Percentiles rank a stretch among this genome's conserved stretches.
These are phyloP conservation scores for Brachyopa scutellaris DNA, from an alignment of 2,888 invertebrate species.

Conservation along the genomic window DNA sequence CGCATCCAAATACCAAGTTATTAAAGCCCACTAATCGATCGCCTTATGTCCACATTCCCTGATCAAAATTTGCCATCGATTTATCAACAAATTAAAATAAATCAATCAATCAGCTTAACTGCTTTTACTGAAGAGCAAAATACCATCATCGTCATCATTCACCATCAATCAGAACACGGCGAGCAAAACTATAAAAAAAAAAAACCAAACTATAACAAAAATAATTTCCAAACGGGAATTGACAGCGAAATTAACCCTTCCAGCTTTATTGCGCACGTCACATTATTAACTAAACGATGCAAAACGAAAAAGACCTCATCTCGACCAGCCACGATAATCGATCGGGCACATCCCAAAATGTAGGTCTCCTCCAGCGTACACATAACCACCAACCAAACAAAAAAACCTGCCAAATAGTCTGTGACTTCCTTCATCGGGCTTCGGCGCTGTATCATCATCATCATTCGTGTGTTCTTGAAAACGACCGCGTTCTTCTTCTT, in stretches of 20 bases:
- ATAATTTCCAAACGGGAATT: constrained; percentile 39
- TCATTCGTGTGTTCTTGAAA: constrained; percentile 17
- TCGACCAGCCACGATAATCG: constrained; percentile 13
- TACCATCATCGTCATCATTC: background rate
- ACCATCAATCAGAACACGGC: constrained; percentile 13
- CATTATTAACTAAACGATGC: constrained; percentile 58
- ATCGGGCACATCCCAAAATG: constrained; percentile 15
- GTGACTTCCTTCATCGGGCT: constrained; percentile 1
- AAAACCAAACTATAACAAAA: constrained; percentile 6
- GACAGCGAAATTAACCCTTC: constrained; percentile 33
- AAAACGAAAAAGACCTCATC: constrained; percentile 21
- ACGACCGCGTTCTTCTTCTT: background rate
- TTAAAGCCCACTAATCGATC: too few species aligned
- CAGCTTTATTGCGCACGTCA: constrained; percentile 30
- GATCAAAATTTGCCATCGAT: background rate
- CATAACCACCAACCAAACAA: background rate
- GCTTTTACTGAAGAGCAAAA: background rate
- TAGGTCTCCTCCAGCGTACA: constrained; percentile 24
- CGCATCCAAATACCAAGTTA: too few species aligned
- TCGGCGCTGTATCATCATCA: too few species aligned
- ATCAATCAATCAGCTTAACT: constrained; percentile 30
- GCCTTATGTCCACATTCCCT: background rate
- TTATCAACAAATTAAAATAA: constrained; percentile 9
- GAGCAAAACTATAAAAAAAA: too few species aligned
- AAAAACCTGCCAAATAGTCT: constrained; percentile 23